Conservation (phyloP, 1,140 invertebrate genomes). For the Leptoteleia sp. region DNA sequence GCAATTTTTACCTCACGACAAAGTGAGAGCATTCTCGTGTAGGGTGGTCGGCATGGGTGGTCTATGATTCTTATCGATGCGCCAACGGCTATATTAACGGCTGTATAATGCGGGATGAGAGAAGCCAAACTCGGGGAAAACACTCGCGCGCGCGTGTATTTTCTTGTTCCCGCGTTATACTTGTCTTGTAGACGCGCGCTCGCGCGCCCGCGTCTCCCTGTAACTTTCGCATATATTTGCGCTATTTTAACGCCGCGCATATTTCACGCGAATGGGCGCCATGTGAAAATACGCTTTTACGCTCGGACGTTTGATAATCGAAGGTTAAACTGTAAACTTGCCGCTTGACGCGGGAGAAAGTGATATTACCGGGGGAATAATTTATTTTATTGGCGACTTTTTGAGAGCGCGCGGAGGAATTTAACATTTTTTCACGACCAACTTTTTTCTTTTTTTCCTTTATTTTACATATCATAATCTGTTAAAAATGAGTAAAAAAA, state of each 20-base stretch:
- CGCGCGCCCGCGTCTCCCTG: neutral
- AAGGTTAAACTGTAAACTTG: constrained; percentile 41
- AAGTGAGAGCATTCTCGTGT: constrained; percentile 60
- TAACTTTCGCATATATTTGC: constrained; percentile 46
- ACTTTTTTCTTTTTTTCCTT: too few species aligned
- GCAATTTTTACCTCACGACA: constrained; percentile 53
- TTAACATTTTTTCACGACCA: too few species aligned
- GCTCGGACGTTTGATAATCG: constrained; percentile 32
- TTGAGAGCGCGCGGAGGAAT: constrained; percentile 5
- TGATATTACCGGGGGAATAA: constrained; percentile 28
- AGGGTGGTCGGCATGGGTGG: constrained; percentile 64
- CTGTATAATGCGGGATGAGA: constrained; percentile 40
- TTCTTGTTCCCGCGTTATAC: constrained; percentile 41
- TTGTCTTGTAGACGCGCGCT: too few species aligned
- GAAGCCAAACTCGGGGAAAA: constrained; percentile 48
- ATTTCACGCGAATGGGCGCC: constrained; percentile 11
- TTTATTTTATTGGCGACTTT: constrained; percentile 45
- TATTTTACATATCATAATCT: too few species aligned
- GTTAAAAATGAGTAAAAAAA: too few species aligned
- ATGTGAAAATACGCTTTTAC: constrained; percentile 37
- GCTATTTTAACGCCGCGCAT: constrained; percentile 34
- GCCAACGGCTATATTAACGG: constrained; percentile 63
- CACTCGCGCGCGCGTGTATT: neutral
- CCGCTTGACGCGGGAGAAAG: constrained; percentile 26
- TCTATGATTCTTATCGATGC: constrained; percentile 64